Percentiles rank a stretch among this genome's conserved stretches.
Conservation (phyloP, 2,797 vertebrate genomes). For the Neomorphus geoffroyi region DNA sequence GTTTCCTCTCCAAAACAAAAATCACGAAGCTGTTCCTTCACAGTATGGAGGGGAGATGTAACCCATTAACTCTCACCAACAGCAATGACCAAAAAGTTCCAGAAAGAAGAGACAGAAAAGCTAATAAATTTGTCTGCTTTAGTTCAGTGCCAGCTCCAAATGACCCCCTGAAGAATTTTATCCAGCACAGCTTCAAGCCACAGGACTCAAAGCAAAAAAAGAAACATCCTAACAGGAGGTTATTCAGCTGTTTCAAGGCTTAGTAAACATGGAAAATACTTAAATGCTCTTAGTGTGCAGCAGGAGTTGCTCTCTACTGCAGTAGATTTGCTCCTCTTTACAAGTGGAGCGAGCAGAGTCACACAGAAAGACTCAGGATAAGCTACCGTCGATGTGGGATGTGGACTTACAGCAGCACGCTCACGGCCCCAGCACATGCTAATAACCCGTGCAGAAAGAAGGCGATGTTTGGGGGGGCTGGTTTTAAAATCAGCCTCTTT, state of each 20-base stretch:
- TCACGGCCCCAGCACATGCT: rapidly evolving
- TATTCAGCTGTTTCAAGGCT: neutral
- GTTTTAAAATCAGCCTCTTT: neutral
- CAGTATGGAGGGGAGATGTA: neutral
- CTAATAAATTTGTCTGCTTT: neutral
- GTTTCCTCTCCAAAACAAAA: neutral
- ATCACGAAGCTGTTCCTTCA: rapidly evolving
- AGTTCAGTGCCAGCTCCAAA: neutral
- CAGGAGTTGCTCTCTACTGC: neutral
- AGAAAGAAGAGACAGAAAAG: neutral
- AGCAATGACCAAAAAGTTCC: rapidly evolving
- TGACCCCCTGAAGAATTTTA: neutral
- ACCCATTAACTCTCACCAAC: neutral
- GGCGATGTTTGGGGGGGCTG: rapidly evolving
- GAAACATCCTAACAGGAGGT: neutral
- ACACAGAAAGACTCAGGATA: too few relatives aligned
- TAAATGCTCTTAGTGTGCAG: neutral
- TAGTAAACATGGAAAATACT: neutral
- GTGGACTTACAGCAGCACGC: rapidly evolving
- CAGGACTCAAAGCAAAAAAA: neutral
- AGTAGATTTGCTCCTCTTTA: neutral
- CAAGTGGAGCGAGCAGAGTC: neutral
- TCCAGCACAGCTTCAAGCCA: neutral
- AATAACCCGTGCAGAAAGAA: neutral
- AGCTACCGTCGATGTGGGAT: rapidly evolving